Conservation (phyloP, 2,113 vertebrate genomes). For the Protomyctophum bolini region DNA sequence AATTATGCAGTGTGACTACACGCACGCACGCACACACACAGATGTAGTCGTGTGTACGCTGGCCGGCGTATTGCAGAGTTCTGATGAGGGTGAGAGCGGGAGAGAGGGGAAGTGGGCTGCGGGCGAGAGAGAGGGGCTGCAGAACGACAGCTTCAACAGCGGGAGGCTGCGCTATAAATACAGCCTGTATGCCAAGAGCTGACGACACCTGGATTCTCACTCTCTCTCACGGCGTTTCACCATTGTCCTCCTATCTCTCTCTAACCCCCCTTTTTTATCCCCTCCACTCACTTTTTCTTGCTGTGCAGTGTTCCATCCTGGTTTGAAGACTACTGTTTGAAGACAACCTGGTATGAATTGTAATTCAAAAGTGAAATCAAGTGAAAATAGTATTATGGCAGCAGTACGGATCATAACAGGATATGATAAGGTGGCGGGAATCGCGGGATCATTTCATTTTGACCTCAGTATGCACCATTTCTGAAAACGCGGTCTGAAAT, state of each 20-base stretch:
- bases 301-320: neutral
- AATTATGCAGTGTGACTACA: constrained; percentile 47
- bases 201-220: constrained; percentile 58
- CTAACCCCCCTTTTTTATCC: neutral
- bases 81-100: constrained; percentile 54
- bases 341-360: neutral
- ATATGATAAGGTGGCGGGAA: constrained; percentile 29
- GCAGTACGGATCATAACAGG: neutral
- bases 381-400: neutral
- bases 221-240: constrained; percentile 24
- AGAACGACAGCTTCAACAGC: constrained; percentile 50
- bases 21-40: too few relatives aligned
- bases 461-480: constrained; percentile 37
- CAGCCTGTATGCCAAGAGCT: constrained; percentile 42
- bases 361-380: neutral
- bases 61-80: constrained; percentile 20
- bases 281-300: neutral
- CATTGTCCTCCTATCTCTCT: neutral
- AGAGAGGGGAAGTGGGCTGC: constrained; percentile 21
- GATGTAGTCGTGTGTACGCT: constrained; percentile 14
- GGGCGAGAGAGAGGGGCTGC: constrained; percentile 48
- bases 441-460: constrained; percentile 26
- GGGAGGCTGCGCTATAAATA: constrained; percentile 60
- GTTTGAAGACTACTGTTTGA: neutral
- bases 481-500: constrained; percentile 26